Percentiles rank a stretch among this genome's conserved stretches.
Conservation (phyloP, 1,140 invertebrate species). For the Drosophila obscura region DNA sequence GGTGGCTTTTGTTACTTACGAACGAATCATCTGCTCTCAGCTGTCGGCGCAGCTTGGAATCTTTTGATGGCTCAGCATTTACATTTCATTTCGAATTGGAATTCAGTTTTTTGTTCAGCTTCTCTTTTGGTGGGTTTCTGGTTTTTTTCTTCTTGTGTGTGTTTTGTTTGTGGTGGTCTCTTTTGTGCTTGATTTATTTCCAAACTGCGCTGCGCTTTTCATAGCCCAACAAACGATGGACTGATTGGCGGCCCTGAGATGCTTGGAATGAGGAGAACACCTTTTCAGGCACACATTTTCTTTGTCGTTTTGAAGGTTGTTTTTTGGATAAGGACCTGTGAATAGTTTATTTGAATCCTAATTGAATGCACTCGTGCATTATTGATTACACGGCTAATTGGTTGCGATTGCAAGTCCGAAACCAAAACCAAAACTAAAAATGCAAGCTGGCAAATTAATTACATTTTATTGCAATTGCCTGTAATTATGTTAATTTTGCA, state of each 20-base stretch:
- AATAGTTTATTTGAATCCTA: constrained; percentile 23
- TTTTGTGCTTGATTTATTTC: constrained; percentile 65
- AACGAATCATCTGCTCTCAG: constrained; percentile 18
- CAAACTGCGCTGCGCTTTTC: constrained; percentile 72
- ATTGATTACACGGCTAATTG: constrained; percentile 32
- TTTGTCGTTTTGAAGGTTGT: constrained; percentile 23
- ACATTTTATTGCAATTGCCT: constrained; percentile 58
- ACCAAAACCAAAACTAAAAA: constrained; percentile 20
- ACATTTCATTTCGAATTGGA: constrained; percentile 62
- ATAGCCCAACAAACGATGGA: constrained; percentile 50
- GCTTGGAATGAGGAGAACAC: not conserved
- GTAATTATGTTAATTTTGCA: constrained; percentile 77
- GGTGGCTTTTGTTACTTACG: constrained; percentile 15
- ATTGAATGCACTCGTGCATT: constrained; percentile 35
- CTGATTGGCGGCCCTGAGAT: constrained; percentile 65
- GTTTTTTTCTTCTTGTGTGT: constrained; percentile 2
- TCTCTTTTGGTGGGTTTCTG: not conserved
- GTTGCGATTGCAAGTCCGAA: constrained; percentile 16
- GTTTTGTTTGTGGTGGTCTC: constrained; percentile 5
- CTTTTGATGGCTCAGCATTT: constrained; percentile 78
- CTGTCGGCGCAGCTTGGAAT: constrained; percentile 28
- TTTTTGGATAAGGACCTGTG: constrained; percentile 27
- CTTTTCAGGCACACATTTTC: constrained; percentile 41
- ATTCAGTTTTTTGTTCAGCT: constrained; percentile 39
- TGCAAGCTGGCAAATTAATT: constrained; percentile 62